Conservation (phyloP, 2,888 invertebrate genomes). For the Oeneis ivallda region DNA sequence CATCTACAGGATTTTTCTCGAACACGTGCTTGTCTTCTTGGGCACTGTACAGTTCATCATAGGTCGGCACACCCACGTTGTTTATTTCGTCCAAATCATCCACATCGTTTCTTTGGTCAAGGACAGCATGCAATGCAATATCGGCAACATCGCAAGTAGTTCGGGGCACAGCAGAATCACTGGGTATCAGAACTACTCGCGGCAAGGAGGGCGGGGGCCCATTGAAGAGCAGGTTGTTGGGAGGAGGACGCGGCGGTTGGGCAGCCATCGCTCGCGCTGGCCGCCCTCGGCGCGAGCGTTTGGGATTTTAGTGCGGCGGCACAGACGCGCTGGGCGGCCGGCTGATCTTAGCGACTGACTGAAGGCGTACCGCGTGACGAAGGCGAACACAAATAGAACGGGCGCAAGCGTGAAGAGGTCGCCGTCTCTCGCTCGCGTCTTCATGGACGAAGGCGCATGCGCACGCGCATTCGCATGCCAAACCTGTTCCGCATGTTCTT, state of each 20-base stretch:
- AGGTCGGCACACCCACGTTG: constrained; percentile 74
- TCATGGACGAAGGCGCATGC: constrained; percentile 79
- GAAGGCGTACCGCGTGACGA: constrained; percentile 80
- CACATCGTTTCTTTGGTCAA: constrained; percentile 61
- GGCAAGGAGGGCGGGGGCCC: constrained; percentile 76
- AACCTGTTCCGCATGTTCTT: constrained; percentile 73
- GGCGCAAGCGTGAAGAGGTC: constrained; percentile 80
- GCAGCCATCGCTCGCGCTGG: constrained; percentile 75
- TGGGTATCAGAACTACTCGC: constrained; percentile 77
- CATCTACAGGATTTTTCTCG: constrained; percentile 51
- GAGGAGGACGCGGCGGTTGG: constrained; percentile 75
- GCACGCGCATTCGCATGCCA: constrained; percentile 76
- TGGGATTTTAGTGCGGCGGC: constrained; percentile 51
- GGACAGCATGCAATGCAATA: constrained; percentile 48
- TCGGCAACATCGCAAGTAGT: constrained; percentile 45
- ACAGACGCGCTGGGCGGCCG: constrained; percentile 77
- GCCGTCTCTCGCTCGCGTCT: constrained; percentile 80
- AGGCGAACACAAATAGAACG: constrained; percentile 80
- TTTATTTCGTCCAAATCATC: constrained; percentile 72
- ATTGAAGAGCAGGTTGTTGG: constrained; percentile 76
- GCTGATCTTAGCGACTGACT: constrained; percentile 78
- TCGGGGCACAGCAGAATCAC: constrained; percentile 52
- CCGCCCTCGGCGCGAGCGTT: constrained; percentile 60
- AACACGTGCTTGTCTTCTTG: constrained; percentile 52
- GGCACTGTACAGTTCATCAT: constrained; percentile 56